Evolutionary conservation across 64 coral and sea anemone genomes (phyloP).

Genomic region (Stylophora pistillata): DNA sequence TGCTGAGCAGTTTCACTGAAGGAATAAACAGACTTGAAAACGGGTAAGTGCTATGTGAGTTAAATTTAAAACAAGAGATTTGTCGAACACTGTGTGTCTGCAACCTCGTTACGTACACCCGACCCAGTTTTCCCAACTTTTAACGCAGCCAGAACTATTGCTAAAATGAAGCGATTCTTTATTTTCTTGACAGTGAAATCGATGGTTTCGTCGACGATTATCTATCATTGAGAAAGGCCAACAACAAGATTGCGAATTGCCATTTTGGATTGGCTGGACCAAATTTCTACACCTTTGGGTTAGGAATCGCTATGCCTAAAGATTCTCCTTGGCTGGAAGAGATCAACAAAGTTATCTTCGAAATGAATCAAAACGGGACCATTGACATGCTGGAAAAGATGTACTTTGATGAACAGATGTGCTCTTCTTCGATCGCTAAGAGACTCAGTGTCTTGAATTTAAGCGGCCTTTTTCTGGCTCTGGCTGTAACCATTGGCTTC

Average conservation of each 20-base stretch:
- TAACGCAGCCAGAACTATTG: too few relatives aligned
- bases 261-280: not conserved
- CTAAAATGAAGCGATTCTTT: not conserved
- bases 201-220: slow-evolving; percentile 38
- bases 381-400: slow-evolving; percentile 6
- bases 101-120: not conserved
- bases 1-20: not conserved
- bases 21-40: slow-evolving; percentile 9
- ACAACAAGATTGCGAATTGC: slow-evolving; percentile 7
- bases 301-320: slow-evolving; percentile 35
- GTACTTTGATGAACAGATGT: slow-evolving; percentile 19
- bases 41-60: not conserved
- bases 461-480: slow-evolving; percentile 22
- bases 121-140: not conserved
- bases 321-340: slow-evolving; percentile 35
- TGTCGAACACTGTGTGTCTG: too few relatives aligned
- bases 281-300: slow-evolving; percentile 25
- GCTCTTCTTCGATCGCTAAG: not conserved
- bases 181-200: slow-evolving; percentile 38
- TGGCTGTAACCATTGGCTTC: slow-evolving; percentile 3
- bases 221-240: slow-evolving; percentile 19
- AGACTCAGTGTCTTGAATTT: slow-evolving; percentile 7
- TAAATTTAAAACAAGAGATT: too few relatives aligned
- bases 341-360: not conserved
- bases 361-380: slow-evolving; percentile 13